Conservation (phyloP, 2,797 vertebrate species). For the Myotis pilosus region DNA sequence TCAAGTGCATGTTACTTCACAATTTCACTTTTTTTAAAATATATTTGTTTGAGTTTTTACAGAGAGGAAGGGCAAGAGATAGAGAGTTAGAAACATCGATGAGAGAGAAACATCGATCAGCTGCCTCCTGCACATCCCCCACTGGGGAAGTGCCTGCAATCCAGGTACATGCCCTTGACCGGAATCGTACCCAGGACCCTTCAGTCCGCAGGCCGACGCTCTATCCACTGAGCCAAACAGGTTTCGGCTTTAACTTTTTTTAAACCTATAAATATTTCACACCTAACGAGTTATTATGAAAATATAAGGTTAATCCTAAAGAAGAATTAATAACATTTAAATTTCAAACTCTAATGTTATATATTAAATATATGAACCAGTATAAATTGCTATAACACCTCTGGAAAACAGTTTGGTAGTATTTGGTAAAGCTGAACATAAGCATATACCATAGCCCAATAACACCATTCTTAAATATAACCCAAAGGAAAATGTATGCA, state of each 20-base stretch:
- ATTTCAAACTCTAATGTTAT: conserved; percentile 23
- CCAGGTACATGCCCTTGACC: too few relatives aligned
- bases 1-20: neutral
- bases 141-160: too few relatives aligned
- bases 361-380: neutral
- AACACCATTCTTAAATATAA: neutral
- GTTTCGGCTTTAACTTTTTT: neutral
- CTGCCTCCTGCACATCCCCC: too few relatives aligned
- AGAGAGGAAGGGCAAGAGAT: too few relatives aligned
- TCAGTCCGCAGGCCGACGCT: too few relatives aligned
- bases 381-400: neutral
- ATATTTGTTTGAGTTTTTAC: too few relatives aligned
- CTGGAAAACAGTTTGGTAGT: neutral
- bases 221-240: too few relatives aligned
- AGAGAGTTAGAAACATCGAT: too few relatives aligned
- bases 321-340: neutral
- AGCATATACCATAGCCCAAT: neutral
- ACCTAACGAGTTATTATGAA: neutral
- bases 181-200: too few relatives aligned
- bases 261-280: neutral
- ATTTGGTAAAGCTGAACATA: neutral
- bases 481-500: neutral
- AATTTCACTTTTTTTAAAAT: too few relatives aligned
- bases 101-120: too few relatives aligned
- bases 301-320: neutral